Base-by-base conservation (phyloP, 2,797 vertebrate genomes). In the Oceanodroma leucorhoa region DNA sequence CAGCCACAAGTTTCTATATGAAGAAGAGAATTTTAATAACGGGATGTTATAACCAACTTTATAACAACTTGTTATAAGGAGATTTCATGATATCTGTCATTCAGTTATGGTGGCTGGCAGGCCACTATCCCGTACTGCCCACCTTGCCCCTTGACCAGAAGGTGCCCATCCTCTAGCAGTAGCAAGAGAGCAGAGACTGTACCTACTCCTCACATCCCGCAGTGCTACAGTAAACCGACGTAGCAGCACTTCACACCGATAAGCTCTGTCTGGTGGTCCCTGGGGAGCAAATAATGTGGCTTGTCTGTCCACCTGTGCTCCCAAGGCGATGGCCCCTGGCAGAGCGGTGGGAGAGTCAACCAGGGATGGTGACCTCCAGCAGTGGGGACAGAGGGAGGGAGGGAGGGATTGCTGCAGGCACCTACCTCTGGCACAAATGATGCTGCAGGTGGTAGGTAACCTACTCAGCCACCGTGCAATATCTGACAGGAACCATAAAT, bases 161-260 rank as follows among this genome's bases (percentile, higher is more conserved):
- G 32, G 7, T 51, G 45, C 34, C 9, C 15, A 9, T 57, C 23
- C 27, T 29, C 5, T 34, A 23, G 29, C 27, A 86, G 65, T 46
- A 51, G 12, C n/a, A 72, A 72, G 24, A 61, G 21, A 53, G 1
- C 6, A 36, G 34, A 43, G 48, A 40, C 11, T 0, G 0, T 32
- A 66, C 9, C 10, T 43, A 24, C 34, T 48, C 53, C 58, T 71
- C 38, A 30, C 13, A 87, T 34, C 6, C 14, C 3, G 0, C 22
- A 17, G 15, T 24, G 13, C 38, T 66, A 12, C 1, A 10, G 24
- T 30, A 60, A 79, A 32, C 15, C 0, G 0, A 20, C 0, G 0
- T 2, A 73, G 45, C 13, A 61, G 30, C 32, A 32, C 51, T 85
- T 73, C 34, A 34, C 29, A 53, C 11, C 10, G 23, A 1, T 27